Base-by-base conservation (phyloP, 2,797 vertebrate species). In the Paratrypauchen microcephalus region DNA sequence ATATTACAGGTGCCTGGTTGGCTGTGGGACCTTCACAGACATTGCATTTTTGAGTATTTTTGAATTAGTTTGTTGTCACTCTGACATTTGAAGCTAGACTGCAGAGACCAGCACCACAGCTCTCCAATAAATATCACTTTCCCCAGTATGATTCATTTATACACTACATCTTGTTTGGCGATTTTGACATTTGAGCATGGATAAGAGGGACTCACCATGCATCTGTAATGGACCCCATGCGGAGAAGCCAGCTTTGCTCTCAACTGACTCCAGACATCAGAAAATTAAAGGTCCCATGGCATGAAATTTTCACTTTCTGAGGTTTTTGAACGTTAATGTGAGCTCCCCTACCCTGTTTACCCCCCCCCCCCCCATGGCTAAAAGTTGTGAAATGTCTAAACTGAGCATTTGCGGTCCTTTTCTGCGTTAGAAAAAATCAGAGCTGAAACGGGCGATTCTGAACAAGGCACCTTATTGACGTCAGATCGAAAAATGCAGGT, bases 141-240 rank as follows among this genome's bases (percentile, higher is more conserved):
- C 18, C 16, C 26, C 57, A 28, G 18, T 28, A 57, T 57, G 15
- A 26, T 57, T 57, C 24, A 59, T 59, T 59, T 59, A 59, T 32
- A n/a, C 7, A 19, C 28, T 59, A 8, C 57, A 59, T 30, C 30
- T 18, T 30, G 57, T 7, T 6, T 16, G 18, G 26, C 30, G 18
- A 59, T 59, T 32, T 61, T 61, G 59, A 39, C 59, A 61, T 36
- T 61, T 39, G n/a, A 23, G 41, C 59, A 61, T 23, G 59, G 32
- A 61, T 39, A 61, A 61, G 59, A 61, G 32, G 1, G n/a, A 23
- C 59, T 61, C 11, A n/a, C 41, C 59, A 41, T 61, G 59, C 59
- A 61, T 61, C 32, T 61, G 32, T 61, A 61, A 61, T 39, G 57
- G 32, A 30, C 32, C n/a, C n/a, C 59, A 21, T 61, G 59, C 9